These are phyloP conservation scores for Squalus acanthias DNA, from an alignment of 2,797 vertebrate species.

Conservation along the genomic window DNA sequence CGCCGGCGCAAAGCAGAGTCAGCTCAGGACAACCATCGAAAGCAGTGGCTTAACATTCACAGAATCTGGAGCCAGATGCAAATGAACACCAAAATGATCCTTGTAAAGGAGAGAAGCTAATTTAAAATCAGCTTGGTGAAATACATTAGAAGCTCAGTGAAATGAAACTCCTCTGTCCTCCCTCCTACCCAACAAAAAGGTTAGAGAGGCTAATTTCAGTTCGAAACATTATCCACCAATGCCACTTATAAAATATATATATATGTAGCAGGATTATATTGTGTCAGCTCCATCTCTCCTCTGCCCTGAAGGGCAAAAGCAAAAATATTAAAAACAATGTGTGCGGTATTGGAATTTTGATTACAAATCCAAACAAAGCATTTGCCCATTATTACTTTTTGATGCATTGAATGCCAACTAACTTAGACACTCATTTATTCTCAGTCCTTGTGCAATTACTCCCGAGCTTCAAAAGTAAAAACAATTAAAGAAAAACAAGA, in stretches of 20 bases:
- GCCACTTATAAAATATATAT: not conserved
- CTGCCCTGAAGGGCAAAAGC: not conserved
- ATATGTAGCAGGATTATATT: not conserved
- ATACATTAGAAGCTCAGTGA: not conserved
- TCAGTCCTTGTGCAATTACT: not conserved
- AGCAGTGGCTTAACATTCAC: not conserved
- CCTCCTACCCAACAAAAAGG: not conserved
- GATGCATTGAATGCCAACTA: not conserved
- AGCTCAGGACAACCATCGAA: not conserved
- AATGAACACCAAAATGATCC: not conserved
- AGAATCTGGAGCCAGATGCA: not conserved
- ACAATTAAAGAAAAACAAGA: not conserved
- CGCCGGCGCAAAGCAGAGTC: too few species aligned
- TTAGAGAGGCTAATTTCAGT: not conserved
- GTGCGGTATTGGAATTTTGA: not conserved
- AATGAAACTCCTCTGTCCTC: not conserved
- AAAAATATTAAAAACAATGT: constrained; percentile 24
- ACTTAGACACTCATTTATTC: not conserved
- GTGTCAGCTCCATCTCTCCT: not conserved
- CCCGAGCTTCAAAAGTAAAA: not conserved
- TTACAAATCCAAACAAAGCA: not conserved
- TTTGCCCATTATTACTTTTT: constrained; percentile 12
- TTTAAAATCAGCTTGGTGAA: not conserved
- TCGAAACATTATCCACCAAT: not conserved
- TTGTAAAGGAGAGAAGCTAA: not conserved